Evolutionary conservation across 1,140 invertebrate genomes (phyloP).

Genomic region (fruit fly (Drosophila melanogaster)): Release_6_plus_ISO1_MT NT_033779.5:1435501-1436000

Average conservation of each 20-base stretch:
- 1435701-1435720: slow-evolving; percentile 63
- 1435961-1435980: slow-evolving; percentile 84
- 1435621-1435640: slow-evolving; percentile 68
- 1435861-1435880: slow-evolving; percentile 65
- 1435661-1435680: slow-evolving; percentile 39
- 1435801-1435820: slow-evolving; percentile 79
- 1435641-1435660: slow-evolving; percentile 78
- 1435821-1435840: slow-evolving; percentile 74
- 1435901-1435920: slow-evolving; percentile 78
- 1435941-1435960: slow-evolving; percentile 81
- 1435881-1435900: slow-evolving; percentile 54
- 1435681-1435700: slow-evolving; percentile 76
- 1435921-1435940: slow-evolving; percentile 80
- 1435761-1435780: slow-evolving; percentile 41
- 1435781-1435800: slow-evolving; percentile 55
- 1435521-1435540: slow-evolving; percentile 7
- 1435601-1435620: slow-evolving; percentile 73
- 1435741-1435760: slow-evolving; percentile 48
- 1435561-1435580: slow-evolving; percentile 47
- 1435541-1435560: slow-evolving; percentile 13
- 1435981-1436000: slow-evolving; percentile 66
- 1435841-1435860: slow-evolving; percentile 39
- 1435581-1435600: slow-evolving; percentile 59
- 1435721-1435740: slow-evolving; percentile 68
- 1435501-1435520: not conserved